Conservation (phyloP, 2,888 invertebrate species). For the Cremastinae sp. region DNA sequence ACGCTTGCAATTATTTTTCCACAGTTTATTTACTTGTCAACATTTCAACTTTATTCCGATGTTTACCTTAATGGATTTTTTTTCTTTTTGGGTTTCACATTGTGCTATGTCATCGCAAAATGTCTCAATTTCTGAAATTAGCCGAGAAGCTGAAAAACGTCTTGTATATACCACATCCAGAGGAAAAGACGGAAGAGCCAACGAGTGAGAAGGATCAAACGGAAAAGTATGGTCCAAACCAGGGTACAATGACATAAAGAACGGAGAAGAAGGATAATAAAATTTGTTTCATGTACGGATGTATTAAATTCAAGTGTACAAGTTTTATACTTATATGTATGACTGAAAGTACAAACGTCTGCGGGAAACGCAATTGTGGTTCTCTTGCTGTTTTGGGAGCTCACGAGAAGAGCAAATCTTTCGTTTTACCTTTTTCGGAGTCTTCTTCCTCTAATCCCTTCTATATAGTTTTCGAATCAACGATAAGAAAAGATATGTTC, state of each 20-base stretch:
- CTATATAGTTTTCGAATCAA: conserved; percentile 57
- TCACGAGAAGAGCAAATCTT: conserved; percentile 29
- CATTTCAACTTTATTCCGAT: no score
- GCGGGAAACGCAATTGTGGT: conserved; percentile 55
- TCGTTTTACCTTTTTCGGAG: background rate
- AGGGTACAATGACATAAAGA: conserved; percentile 1
- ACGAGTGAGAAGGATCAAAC: background rate
- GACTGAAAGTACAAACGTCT: conserved; percentile 43
- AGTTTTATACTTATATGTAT: conserved; percentile 3
- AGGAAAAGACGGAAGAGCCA: background rate
- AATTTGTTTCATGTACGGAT: conserved; percentile 50
- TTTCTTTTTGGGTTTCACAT: background rate
- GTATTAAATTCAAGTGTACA: background rate
- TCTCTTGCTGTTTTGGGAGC: conserved; percentile 58
- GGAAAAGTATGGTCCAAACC: background rate
- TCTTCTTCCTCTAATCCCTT: conserved; percentile 52
- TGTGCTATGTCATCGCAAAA: conserved; percentile 12
- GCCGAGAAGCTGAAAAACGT: conserved; percentile 48
- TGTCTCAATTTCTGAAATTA: conserved; percentile 40
- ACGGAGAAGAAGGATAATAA: conserved; percentile 26
- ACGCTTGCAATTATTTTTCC: background rate
- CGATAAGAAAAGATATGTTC: conserved; percentile 28
- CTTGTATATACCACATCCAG: conserved; percentile 1
- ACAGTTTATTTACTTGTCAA: background rate
- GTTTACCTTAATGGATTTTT: conserved; percentile 7